phyloP scores from a whole-genome alignment of 2,797 vertebrate genomes.

The Sebastes reedi region DNA sequence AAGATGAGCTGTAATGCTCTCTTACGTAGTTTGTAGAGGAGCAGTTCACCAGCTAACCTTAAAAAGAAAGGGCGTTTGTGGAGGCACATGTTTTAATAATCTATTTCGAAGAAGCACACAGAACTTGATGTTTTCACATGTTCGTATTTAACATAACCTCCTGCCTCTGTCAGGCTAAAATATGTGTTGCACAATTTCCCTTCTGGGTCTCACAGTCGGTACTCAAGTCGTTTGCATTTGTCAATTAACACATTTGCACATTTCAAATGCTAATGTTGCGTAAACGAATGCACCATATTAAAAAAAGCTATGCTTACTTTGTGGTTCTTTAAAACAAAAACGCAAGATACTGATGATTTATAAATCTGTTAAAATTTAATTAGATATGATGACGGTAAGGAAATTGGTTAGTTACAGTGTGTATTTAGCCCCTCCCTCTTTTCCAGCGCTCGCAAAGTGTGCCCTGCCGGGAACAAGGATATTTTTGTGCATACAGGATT shows the following conservation, averaged over 20 bases:
- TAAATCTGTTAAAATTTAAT: not conserved
- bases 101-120: not conserved
- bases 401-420: not conserved
- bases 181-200: not conserved
- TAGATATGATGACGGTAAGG: not conserved
- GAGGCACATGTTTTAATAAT: conserved; percentile 39
- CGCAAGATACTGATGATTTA: not conserved
- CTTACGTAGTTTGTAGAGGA: not conserved
- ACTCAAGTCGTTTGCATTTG: conserved; percentile 17
- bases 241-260: conserved; percentile 41
- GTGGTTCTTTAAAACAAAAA: not conserved
- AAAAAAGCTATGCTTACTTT: not conserved
- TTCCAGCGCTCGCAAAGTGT: too few species aligned
- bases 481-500: too few species aligned
- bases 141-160: conserved; percentile 12
- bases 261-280: conserved; percentile 7
- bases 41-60: conserved; percentile 1
- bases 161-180: conserved; percentile 22
- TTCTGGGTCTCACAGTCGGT: conserved; percentile 19
- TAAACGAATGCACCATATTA: not conserved
- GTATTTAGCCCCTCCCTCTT: too few species aligned
- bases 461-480: too few species aligned
- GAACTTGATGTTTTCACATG: not conserved
- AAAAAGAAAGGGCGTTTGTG: conserved; percentile 20
- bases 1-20: conserved; percentile 9